A percentile compares a stretch with the other conserved stretches of the same genome.
Evolutionary conservation across 2,888 invertebrate species (phyloP).

Genomic region (Tupiocoris notatus): DNA sequence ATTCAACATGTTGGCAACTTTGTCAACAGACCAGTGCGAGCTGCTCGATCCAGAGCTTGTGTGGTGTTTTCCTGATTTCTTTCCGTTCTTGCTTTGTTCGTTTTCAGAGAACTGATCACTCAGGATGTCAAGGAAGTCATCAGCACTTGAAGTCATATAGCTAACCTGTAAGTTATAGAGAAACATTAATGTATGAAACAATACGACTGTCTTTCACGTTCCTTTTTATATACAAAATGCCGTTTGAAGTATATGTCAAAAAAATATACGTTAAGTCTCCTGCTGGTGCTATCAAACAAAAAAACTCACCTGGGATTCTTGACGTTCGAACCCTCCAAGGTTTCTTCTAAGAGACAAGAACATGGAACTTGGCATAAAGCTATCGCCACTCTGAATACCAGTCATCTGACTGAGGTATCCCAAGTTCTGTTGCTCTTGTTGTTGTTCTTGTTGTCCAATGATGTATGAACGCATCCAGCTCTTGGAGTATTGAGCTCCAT

Average conservation of each 20-base stretch:
- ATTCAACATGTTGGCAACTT: constrained; percentile 61
- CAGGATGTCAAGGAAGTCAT: constrained; percentile 52
- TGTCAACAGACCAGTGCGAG: constrained; percentile 57
- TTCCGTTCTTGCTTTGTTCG: background rate
- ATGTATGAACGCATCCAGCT: constrained; percentile 48
- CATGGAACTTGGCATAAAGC: constrained; percentile 57
- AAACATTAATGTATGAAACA: too few species aligned
- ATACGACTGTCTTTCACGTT: too few species aligned
- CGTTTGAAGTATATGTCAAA: too few species aligned
- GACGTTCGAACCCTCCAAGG: constrained; percentile 53
- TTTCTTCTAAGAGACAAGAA: constrained; percentile 51
- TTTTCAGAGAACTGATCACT: constrained; percentile 44
- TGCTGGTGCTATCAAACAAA: too few species aligned
- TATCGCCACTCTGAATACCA: constrained; percentile 62
- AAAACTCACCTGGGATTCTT: constrained; percentile 50
- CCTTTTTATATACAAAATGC: too few species aligned
- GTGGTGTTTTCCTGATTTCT: constrained; percentile 3
- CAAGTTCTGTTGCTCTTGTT: constrained; percentile 54
- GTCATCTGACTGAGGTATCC: constrained; percentile 55
- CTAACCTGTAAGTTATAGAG: constrained; percentile 30
- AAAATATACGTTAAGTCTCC: too few species aligned
- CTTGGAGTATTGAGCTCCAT: constrained; percentile 49
- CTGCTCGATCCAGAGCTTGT: background rate
- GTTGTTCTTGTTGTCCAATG: constrained; percentile 2
- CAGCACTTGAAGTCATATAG: constrained; percentile 52